A percentile compares a stretch with the other conserved stretches of the same genome.
These are phyloP conservation scores for Melanerpes aurifrons DNA, from an alignment of 2,113 vertebrate species.

Conservation along the genomic window DNA sequence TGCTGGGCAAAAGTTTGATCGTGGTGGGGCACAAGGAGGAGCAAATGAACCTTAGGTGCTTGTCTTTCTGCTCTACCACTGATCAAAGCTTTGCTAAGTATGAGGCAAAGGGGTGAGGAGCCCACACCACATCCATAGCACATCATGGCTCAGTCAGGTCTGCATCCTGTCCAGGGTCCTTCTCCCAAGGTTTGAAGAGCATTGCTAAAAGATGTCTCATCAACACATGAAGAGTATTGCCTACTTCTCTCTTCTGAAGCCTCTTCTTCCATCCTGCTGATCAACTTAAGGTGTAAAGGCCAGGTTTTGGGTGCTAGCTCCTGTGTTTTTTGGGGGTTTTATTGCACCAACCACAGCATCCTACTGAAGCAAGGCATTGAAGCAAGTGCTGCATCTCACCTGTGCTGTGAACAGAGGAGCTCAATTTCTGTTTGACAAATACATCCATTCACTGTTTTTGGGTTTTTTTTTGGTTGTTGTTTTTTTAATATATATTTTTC, in stretches of 20 bases:
- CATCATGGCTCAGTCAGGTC: no score
- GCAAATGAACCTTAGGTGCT: not conserved
- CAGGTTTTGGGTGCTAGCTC: not conserved
- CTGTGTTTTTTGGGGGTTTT: not conserved
- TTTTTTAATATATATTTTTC: not conserved
- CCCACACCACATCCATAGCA: not conserved
- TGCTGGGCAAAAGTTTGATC: not conserved
- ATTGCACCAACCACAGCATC: not conserved
- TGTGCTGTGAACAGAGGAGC: constrained; percentile 23
- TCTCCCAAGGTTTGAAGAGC: not conserved
- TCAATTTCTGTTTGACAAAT: constrained; percentile 61
- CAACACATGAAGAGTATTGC: not conserved
- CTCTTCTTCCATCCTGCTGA: not conserved
- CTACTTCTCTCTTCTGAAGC: not conserved
- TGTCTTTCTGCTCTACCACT: no score
- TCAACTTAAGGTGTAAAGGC: not conserved
- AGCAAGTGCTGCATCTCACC: not conserved
- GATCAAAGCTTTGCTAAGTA: not conserved
- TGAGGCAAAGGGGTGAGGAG: rapidly evolving
- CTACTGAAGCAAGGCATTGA: not conserved
- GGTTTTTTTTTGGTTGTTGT: not conserved
- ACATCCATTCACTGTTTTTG: constrained; percentile 29
- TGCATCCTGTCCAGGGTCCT: rapidly evolving
- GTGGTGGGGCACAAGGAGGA: rapidly evolving
- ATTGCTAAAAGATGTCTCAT: not conserved